A percentile compares a stretch with the other conserved stretches of the same genome.
Evolutionary conservation across 2,888 invertebrate genomes (phyloP).

Genomic region (Gnatocerus cornutus): DNA sequence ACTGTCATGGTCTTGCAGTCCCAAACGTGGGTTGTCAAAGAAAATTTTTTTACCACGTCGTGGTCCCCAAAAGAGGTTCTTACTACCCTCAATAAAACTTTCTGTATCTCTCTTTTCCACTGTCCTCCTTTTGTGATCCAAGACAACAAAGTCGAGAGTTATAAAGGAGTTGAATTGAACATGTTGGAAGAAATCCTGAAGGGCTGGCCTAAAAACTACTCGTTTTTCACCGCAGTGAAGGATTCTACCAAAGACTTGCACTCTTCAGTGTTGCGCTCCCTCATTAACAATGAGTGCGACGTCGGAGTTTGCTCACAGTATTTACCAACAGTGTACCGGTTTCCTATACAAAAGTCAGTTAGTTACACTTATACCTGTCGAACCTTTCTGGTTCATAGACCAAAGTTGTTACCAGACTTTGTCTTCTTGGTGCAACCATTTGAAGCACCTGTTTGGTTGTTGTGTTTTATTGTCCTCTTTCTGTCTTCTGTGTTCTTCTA

Average conservation of each 20-base stretch:
- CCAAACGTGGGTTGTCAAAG: background rate
- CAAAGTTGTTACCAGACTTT: background rate
- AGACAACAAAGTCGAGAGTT: background rate
- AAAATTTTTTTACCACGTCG: background rate
- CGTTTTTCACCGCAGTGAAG: background rate
- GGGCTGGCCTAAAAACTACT: conserved; percentile 2
- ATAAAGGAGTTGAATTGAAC: conserved; percentile 16
- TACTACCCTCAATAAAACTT: background rate
- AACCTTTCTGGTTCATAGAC: conserved; percentile 28
- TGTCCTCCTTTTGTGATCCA: conserved; percentile 22
- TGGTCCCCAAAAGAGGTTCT: conserved; percentile 2
- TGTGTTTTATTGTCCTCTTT: conserved; percentile 1
- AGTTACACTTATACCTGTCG: conserved; percentile 17
- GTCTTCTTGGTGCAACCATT: conserved; percentile 17
- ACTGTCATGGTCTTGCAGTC: background rate
- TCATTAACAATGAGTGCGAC: conserved; percentile 19
- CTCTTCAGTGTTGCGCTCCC: background rate
- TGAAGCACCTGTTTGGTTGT: background rate
- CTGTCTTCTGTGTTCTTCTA: background rate
- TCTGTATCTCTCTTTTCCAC: conserved; percentile 13
- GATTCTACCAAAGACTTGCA: background rate
- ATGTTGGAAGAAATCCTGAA: conserved; percentile 25
- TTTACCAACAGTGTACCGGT: conserved; percentile 1
- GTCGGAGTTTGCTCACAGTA: conserved; percentile 19
- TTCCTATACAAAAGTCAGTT: conserved; percentile 7